These are phyloP conservation scores for Diorhabda sublineata DNA, from an alignment of 1,140 invertebrate species.

Conservation along the genomic window DNA sequence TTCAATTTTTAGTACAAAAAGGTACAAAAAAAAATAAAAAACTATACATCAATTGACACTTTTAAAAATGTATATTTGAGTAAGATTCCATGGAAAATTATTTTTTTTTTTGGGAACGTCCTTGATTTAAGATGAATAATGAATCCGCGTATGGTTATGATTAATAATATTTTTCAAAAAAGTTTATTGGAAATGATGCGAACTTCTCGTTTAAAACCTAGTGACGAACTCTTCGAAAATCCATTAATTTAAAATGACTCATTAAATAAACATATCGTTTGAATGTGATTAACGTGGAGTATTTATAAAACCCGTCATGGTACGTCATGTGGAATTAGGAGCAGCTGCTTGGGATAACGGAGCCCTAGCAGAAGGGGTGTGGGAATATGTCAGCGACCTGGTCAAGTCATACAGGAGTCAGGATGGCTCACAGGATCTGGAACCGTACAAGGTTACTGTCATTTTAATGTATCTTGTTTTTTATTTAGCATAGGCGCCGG, in stretches of 20 bases:
- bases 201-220: too few relatives aligned
- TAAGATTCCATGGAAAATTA: too few relatives aligned
- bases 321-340: slow-evolving; percentile 41
- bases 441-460: slow-evolving; percentile 15
- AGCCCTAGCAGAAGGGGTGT: slow-evolving; percentile 43
- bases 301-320: slow-evolving; percentile 32
- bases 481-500: not conserved
- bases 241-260: not conserved
- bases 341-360: slow-evolving; percentile 34
- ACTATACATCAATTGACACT: too few relatives aligned
- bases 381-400: slow-evolving; percentile 50
- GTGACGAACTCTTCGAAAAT: too few relatives aligned
- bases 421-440: slow-evolving; percentile 16
- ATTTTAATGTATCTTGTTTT: slow-evolving; percentile 1
- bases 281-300: not conserved
- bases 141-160: too few relatives aligned
- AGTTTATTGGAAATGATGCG: too few relatives aligned
- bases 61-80: too few relatives aligned
- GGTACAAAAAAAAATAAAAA: too few relatives aligned
- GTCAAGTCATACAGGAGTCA: slow-evolving; percentile 45
- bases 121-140: too few relatives aligned
- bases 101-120: too few relatives aligned
- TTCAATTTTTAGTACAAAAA: too few relatives aligned
- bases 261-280: slow-evolving; percentile 3
- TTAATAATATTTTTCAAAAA: too few relatives aligned